Base-by-base conservation (phyloP, 2,888 invertebrate species). In the Metellina segmentata region DNA sequence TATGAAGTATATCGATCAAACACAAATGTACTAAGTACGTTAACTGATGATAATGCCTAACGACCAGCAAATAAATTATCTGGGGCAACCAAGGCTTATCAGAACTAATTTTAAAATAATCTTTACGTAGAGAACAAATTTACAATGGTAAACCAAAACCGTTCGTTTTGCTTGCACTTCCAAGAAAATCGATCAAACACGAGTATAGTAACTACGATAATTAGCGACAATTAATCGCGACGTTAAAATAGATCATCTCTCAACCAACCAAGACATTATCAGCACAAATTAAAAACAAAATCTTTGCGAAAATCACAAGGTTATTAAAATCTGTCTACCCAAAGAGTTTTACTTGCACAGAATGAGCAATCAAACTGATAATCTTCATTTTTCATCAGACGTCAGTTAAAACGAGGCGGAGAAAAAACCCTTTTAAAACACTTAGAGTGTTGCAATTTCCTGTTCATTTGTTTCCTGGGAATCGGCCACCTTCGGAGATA, bases 361-460 rank as follows among this genome's bases (percentile, higher is more conserved):
- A 79, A 79, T 34, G 79, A 79, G 34, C 20, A 79, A 79, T 79
- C 79, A 61, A 16, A 34, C 13, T 61, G 79, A 79, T 79, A 79
- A 79, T 79, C 79, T 79, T 11, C 79, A 61, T 61, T 61, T 79
- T 61, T n/a, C 20, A 48, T 69, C 61, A 16, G 61, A 16, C 34
- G 34, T 34, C 34, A 34, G 34, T 34, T 34, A 34, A 34, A 34
- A 34, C 34, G 34, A 34, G 34, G 34, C 34, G 34, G 34, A 34
- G 34, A 34, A 34, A 34, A 87, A 20, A 49, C 7, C 87, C 70
- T 87, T 79, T 87, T 81, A 78, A 53, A 79, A 71, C 87, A 34
- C 72, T 75, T 81, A 2, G 20, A 83, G 77, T 81, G 81, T 61
- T 49, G 81, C 72, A 81, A 88, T 81, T 74, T 86, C 69, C 49